These are phyloP conservation scores for Urechis unicinctus DNA, from an alignment of 2,888 invertebrate genomes.

Conservation along the genomic window DNA sequence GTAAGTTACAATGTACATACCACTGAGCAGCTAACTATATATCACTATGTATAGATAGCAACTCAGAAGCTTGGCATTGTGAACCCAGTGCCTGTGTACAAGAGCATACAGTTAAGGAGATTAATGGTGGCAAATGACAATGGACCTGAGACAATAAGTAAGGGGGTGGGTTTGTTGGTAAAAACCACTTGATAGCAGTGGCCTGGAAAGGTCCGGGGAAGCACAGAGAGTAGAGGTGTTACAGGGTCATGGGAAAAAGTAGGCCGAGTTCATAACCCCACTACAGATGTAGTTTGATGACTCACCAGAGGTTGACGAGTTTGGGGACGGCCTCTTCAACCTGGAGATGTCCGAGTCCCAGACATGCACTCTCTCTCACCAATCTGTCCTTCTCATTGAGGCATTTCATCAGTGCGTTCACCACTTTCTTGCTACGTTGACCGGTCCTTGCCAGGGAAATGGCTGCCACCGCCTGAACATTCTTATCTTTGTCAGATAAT, in stretches of 20 bases:
- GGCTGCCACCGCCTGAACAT: constrained; percentile 33
- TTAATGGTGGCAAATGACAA: no score
- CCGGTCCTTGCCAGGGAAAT: constrained; percentile 34
- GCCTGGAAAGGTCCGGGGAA: no score
- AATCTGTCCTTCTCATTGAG: constrained; percentile 32
- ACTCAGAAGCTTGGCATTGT: no score
- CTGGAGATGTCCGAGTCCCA: constrained; percentile 33
- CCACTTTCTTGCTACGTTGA: constrained; percentile 12
- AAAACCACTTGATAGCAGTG: no score
- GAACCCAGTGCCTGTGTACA: no score
- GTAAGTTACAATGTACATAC: no score
- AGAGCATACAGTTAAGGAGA: no score
- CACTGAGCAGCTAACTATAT: no score
- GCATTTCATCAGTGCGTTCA: constrained; percentile 24
- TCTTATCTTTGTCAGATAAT: constrained; percentile 29
- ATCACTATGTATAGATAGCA: no score
- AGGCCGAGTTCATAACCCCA: background rate
- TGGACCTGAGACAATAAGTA: background rate
- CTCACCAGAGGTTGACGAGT: constrained; percentile 34
- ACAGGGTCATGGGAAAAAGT: background rate
- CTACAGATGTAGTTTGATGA: constrained; percentile 1
- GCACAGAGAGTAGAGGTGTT: no score
- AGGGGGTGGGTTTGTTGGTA: background rate
- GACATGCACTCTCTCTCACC: constrained; percentile 35
- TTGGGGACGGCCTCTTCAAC: constrained; percentile 28